Percentiles rank a stretch among this genome's conserved stretches.
Conservation (phyloP, 2,797 vertebrate species). For the Ptychadena robeensis region DNA sequence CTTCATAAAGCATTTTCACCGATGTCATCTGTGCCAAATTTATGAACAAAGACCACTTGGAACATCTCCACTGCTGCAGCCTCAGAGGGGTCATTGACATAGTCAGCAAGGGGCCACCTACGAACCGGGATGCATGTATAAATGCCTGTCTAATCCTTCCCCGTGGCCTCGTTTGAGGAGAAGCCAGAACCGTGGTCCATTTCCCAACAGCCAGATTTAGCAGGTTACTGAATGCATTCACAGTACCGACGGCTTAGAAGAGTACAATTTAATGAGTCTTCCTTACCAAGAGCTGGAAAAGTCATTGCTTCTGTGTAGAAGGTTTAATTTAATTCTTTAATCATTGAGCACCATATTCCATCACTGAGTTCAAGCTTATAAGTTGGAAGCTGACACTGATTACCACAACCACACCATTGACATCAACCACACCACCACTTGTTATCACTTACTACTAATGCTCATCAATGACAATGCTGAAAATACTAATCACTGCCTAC, state of each 20-base stretch:
- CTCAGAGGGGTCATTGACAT: slow-evolving; percentile 35
- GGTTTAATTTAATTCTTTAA: not conserved
- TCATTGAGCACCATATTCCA: not conserved
- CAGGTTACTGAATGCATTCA: slow-evolving; percentile 3
- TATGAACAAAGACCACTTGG: slow-evolving; percentile 52
- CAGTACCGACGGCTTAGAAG: not conserved
- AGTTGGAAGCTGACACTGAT: no score
- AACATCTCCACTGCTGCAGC: slow-evolving; percentile 43
- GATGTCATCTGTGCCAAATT: slow-evolving; percentile 38
- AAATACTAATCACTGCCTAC: no score
- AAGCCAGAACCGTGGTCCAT: not conserved
- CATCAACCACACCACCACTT: no score
- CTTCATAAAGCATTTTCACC: slow-evolving; percentile 34
- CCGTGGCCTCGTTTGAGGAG: slow-evolving; percentile 1
- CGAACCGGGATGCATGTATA: slow-evolving; percentile 3
- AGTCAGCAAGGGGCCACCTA: slow-evolving; percentile 50
- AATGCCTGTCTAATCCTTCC: slow-evolving; percentile 27
- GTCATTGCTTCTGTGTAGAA: not conserved
- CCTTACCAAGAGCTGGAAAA: not conserved
- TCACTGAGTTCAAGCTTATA: not conserved
- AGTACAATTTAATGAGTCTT: not conserved
- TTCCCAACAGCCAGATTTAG: not conserved
- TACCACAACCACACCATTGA: no score
- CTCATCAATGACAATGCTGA: no score
- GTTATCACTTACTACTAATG: no score